These are phyloP conservation scores for Drosophila prostipennis DNA, from an alignment of 2,888 invertebrate genomes.

Conservation along the genomic window DNA sequence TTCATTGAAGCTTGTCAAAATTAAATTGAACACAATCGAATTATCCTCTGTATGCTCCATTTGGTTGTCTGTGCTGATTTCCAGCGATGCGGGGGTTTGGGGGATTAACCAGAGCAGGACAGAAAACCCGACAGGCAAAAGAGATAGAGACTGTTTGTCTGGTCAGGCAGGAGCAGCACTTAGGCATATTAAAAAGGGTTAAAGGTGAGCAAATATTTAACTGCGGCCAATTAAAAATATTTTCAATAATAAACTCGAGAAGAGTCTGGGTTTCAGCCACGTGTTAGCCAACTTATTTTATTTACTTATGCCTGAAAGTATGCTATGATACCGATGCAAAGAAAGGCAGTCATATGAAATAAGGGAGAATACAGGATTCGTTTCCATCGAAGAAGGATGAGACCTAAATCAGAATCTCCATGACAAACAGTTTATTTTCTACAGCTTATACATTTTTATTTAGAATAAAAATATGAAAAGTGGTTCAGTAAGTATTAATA, in stretches of 20 bases:
- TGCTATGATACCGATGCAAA: constrained; percentile 32
- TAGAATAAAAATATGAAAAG: too few species aligned
- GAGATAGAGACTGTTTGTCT: not conserved
- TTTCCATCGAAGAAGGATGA: not conserved
- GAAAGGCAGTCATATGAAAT: not conserved
- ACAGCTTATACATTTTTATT: too few species aligned
- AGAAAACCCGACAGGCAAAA: not conserved
- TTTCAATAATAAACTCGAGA: constrained; percentile 65
- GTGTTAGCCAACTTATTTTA: constrained; percentile 53
- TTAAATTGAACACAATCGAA: constrained; percentile 85
- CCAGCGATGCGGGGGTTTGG: not conserved
- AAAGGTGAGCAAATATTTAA: constrained; percentile 80
- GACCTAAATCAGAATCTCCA: not conserved
- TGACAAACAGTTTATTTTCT: too few species aligned
- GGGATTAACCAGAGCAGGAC: not conserved
- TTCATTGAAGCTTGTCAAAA: constrained; percentile 84
- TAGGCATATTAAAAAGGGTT: constrained; percentile 79
- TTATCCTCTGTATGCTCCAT: constrained; percentile 81
- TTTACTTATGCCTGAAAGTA: constrained; percentile 64
- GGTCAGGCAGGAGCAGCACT: constrained; percentile 55
- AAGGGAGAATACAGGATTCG: not conserved
- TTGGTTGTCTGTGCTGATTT: constrained; percentile 59
- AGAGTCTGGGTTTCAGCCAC: constrained; percentile 25
- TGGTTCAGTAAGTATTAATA: too few species aligned
- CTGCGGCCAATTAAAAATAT: constrained; percentile 75